Percentiles rank a stretch among this genome's conserved stretches.
Conservation (phyloP, 2,888 invertebrate species). For the Apotomis betuletana region DNA sequence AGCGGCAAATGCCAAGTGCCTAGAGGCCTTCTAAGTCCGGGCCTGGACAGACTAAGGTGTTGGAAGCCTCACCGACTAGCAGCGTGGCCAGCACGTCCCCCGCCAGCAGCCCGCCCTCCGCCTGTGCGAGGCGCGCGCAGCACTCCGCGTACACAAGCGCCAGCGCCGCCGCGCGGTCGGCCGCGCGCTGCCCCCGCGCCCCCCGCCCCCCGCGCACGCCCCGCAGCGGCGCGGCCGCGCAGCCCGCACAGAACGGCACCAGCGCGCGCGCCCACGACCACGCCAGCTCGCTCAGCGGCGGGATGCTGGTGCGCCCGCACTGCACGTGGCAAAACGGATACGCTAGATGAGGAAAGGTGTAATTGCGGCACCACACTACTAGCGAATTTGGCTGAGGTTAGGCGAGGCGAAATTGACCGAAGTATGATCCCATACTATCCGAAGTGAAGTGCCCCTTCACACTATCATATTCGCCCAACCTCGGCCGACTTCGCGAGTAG, state of each 20-base stretch:
- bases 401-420: no score
- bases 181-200: conserved; percentile 35
- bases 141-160: conserved; percentile 40
- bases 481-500: no score
- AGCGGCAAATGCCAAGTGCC: no score
- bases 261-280: conserved; percentile 43
- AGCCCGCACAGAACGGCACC: conserved; percentile 57
- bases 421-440: no score
- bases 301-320: conserved; percentile 63
- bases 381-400: no score
- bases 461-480: no score
- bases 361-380: no score
- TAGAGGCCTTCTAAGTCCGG: no score
- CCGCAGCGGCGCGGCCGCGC: conserved; percentile 34
- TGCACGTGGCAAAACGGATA: conserved; percentile 42
- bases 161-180: conserved; percentile 22
- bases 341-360: no score
- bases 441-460: no score
- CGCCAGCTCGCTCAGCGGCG: conserved; percentile 51
- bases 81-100: conserved; percentile 52
- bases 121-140: conserved; percentile 24
- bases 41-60: no score
- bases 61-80: conserved; percentile 48
- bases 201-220: background rate
- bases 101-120: conserved; percentile 39